phyloP scores from a whole-genome alignment of 2,113 vertebrate species.

The Megaleporinus macrocephalus region DNA sequence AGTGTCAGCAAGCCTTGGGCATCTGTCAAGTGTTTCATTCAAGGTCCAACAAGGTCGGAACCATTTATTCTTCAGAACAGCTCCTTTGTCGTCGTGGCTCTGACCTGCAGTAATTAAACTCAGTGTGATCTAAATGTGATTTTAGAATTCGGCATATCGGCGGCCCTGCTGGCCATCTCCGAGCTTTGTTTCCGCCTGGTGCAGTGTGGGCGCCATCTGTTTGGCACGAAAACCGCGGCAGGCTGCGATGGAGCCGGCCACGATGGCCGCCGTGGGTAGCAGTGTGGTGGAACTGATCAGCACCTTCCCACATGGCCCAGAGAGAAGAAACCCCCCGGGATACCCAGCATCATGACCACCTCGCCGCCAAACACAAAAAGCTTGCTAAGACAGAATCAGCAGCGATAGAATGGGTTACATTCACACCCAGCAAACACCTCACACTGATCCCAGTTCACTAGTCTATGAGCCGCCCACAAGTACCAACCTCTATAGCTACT shows the following conservation, averaged over 20 bases:
- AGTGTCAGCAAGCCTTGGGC: neutral
- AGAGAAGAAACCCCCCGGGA: slow-evolving; percentile 48
- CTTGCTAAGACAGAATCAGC: neutral
- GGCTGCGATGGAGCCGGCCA: slow-evolving; percentile 28
- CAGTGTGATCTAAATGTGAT: slow-evolving; percentile 8
- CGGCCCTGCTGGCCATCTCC: neutral
- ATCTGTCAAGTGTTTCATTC: neutral
- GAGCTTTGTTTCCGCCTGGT: slow-evolving; percentile 17
- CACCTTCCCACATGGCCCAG: slow-evolving; percentile 43
- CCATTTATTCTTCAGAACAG: neutral
- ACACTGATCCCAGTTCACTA: too few species aligned
- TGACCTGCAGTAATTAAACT: neutral
- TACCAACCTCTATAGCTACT: too few species aligned
- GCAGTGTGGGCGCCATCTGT: slow-evolving; percentile 50
- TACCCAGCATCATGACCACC: slow-evolving; percentile 63
- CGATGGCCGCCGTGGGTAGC: slow-evolving; percentile 26
- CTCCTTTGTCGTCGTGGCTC: neutral
- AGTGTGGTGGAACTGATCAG: slow-evolving; percentile 40
- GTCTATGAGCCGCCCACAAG: too few species aligned
- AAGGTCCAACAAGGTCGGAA: neutral
- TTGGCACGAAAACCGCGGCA: slow-evolving; percentile 25
- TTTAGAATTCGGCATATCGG: neutral
- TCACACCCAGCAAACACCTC: neutral
- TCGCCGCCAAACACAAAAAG: neutral
- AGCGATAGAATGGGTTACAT: neutral